These are phyloP conservation scores for Neodiprion fabricii DNA, from an alignment of 1,140 invertebrate species.

Conservation along the genomic window DNA sequence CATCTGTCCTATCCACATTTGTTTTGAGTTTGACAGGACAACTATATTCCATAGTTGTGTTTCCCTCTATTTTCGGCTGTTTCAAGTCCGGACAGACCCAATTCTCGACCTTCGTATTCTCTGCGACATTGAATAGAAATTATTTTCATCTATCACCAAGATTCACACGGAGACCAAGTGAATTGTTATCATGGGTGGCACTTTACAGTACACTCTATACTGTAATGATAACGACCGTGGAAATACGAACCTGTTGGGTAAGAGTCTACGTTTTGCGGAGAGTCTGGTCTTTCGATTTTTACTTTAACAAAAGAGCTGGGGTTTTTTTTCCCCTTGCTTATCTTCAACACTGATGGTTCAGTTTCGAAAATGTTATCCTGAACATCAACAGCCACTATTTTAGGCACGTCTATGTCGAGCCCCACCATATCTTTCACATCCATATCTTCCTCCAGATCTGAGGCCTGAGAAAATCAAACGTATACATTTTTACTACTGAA, in stretches of 20 bases:
- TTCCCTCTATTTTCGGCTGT: background rate
- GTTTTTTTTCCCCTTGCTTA: too few species aligned
- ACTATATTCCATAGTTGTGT: background rate
- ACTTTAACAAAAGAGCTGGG: background rate
- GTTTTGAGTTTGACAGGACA: background rate
- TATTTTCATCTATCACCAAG: too few species aligned
- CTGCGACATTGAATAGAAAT: background rate
- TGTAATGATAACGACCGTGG: too few species aligned
- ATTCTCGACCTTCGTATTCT: background rate
- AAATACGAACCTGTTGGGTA: background rate
- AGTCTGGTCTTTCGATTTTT: background rate
- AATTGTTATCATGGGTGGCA: too few species aligned
- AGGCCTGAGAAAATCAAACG: slow-evolving; percentile 33
- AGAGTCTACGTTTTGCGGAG: background rate
- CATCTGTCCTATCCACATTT: background rate
- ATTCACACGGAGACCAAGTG: too few species aligned
- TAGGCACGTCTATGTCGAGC: slow-evolving; percentile 30
- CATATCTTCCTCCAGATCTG: slow-evolving; percentile 49
- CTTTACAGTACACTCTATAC: too few species aligned
- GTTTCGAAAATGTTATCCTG: slow-evolving; percentile 40
- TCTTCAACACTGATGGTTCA: slow-evolving; percentile 15
- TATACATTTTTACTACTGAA: slow-evolving; percentile 5
- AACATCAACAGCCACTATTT: slow-evolving; percentile 32
- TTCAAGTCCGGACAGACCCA: background rate
- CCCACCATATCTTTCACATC: slow-evolving; percentile 36